These are phyloP conservation scores for Poecile atricapillus DNA, from an alignment of 2,113 vertebrate species.

Conservation along the genomic window DNA sequence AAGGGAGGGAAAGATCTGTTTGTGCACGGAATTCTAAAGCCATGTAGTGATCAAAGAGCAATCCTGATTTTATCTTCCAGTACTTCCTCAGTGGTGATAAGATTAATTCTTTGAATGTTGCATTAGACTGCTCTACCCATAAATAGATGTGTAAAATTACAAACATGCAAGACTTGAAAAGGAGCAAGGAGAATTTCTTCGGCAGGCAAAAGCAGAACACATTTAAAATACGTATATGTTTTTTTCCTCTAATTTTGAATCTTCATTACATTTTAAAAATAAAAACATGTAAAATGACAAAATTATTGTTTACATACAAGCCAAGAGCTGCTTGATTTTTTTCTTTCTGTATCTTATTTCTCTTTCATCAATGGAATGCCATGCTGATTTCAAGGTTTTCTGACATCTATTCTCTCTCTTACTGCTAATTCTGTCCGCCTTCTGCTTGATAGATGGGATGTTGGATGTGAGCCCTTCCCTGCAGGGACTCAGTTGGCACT, in stretches of 20 bases:
- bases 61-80: slow-evolving; percentile 50
- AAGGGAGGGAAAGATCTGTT: background rate
- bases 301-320: background rate
- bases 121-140: background rate
- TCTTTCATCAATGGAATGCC: background rate
- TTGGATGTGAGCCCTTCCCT: slow-evolving; percentile 25
- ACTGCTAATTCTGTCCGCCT: background rate
- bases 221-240: background rate
- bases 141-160: slow-evolving; percentile 31
- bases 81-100: slow-evolving; percentile 48
- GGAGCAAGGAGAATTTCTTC: background rate
- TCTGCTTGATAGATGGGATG: slow-evolving; percentile 3
- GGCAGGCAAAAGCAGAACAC: background rate
- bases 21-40: slow-evolving; percentile 30
- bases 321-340: background rate
- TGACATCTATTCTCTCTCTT: background rate
- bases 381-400: background rate
- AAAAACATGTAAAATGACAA: background rate
- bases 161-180: background rate
- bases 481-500: slow-evolving; percentile 37
- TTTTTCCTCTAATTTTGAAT: background rate
- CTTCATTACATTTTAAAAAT: background rate
- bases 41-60: slow-evolving; percentile 51
- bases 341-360: background rate
- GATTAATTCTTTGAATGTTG: slow-evolving; percentile 47